Evolutionary conservation across 2,113 vertebrate species (phyloP).

Genomic region (Oreochromis aureus): DNA sequence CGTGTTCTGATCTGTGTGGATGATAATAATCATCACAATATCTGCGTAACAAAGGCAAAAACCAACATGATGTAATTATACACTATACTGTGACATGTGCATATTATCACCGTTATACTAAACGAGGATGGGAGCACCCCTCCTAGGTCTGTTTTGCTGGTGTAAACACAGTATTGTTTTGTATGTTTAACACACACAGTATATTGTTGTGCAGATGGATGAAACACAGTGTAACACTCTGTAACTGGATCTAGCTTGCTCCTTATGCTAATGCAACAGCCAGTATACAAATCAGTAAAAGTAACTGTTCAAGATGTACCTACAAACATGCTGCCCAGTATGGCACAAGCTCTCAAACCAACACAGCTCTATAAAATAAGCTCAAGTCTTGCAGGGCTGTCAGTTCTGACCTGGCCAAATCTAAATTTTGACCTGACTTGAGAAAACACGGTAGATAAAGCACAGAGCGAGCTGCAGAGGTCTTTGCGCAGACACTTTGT

Average conservation of each 20-base stretch:
- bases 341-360: not conserved
- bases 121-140: not conserved
- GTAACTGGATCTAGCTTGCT: not conserved
- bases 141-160: not conserved
- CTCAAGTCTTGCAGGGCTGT: not conserved
- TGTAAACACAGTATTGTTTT: not conserved
- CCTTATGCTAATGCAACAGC: not conserved
- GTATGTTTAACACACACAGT: not conserved
- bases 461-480: not conserved
- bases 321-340: not conserved
- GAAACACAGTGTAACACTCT: not conserved
- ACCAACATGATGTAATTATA: not conserved
- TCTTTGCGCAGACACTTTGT: not conserved
- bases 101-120: not conserved
- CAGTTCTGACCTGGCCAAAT: not conserved
- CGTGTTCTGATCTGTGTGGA: not conserved
- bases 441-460: not conserved
- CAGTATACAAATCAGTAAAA: not conserved
- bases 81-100: not conserved
- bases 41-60: not conserved
- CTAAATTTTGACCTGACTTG: not conserved
- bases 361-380: not conserved
- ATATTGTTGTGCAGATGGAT: not conserved
- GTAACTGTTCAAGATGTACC: not conserved
- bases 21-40: not conserved